These are phyloP conservation scores for Procavia capensis DNA, from an alignment of 2,113 vertebrate genomes.

Conservation along the genomic window DNA sequence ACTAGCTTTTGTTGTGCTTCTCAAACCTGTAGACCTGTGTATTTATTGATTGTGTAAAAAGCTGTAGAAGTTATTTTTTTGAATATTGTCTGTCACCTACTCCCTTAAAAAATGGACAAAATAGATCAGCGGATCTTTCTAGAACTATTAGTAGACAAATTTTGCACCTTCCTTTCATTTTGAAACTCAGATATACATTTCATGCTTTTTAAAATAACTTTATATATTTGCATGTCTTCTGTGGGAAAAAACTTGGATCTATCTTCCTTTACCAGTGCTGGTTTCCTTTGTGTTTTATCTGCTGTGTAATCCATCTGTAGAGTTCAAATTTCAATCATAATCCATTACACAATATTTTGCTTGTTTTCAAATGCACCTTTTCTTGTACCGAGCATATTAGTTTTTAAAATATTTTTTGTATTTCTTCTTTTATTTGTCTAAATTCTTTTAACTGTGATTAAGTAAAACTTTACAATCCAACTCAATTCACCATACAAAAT, in stretches of 20 bases:
- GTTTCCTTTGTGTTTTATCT: not conserved
- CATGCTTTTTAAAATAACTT: not conserved
- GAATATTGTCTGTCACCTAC: not conserved
- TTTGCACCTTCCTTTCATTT: not conserved
- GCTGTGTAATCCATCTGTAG: not conserved
- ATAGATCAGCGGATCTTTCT: not conserved
- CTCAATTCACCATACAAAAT: too few species aligned
- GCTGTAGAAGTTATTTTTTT: not conserved
- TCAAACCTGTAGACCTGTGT: not conserved
- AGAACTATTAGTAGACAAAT: not conserved
- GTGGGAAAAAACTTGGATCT: not conserved
- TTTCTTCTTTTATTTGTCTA: not conserved
- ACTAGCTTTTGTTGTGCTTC: not conserved
- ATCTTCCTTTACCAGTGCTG: not conserved
- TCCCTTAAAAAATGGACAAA: not conserved
- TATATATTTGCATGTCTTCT: not conserved
- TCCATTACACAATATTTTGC: not conserved
- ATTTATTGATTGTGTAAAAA: not conserved
- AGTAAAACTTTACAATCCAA: too few species aligned
- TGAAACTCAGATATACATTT: not conserved
- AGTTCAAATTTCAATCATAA: not conserved
- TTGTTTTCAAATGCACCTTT: not conserved
- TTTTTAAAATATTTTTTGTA: not conserved
- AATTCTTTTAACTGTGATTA: too few species aligned
- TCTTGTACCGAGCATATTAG: not conserved